Conservation (phyloP, 2,888 invertebrate species). For the Melieria omissa region DNA sequence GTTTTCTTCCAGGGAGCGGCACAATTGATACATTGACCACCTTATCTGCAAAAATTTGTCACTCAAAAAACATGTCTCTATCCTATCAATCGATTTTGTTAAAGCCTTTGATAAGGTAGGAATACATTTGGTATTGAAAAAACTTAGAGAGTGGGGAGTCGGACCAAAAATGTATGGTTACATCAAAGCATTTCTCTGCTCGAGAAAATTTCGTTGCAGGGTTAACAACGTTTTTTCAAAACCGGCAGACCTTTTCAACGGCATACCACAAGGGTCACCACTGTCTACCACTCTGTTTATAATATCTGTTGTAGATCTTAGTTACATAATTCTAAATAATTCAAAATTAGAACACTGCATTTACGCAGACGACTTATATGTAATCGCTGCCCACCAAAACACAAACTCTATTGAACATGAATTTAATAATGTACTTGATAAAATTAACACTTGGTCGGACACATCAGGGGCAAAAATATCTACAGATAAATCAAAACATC, state of each 20-base stretch:
- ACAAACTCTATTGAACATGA: neutral
- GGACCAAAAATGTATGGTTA: constrained; percentile 28
- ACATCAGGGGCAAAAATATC: constrained; percentile 23
- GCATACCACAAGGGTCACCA: constrained; percentile 21
- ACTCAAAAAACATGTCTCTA: constrained; percentile 33
- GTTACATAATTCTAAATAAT: too few relatives aligned
- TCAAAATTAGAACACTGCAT: neutral
- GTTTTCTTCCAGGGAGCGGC: constrained; percentile 21
- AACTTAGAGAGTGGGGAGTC: constrained; percentile 28
- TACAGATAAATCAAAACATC: constrained; percentile 26
- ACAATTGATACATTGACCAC: constrained; percentile 27
- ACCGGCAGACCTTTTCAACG: constrained; percentile 24
- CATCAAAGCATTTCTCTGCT: constrained; percentile 34
- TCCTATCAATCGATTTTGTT: constrained; percentile 27
- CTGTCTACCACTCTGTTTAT: too few relatives aligned
- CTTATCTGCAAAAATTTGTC: constrained; percentile 9
- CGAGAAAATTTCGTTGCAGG: constrained; percentile 33
- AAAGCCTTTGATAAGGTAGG: constrained; percentile 31
- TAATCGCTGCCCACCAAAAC: neutral
- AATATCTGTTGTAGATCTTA: too few relatives aligned
- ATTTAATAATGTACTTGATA: neutral
- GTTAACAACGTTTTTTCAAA: constrained; percentile 19
- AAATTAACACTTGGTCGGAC: constrained; percentile 12
- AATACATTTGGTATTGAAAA: constrained; percentile 17
- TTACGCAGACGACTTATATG: constrained; percentile 3